phyloP scores from a whole-genome alignment of 53 echinoderm and acorn worm species.

The Echinometra lucunter region DNA sequence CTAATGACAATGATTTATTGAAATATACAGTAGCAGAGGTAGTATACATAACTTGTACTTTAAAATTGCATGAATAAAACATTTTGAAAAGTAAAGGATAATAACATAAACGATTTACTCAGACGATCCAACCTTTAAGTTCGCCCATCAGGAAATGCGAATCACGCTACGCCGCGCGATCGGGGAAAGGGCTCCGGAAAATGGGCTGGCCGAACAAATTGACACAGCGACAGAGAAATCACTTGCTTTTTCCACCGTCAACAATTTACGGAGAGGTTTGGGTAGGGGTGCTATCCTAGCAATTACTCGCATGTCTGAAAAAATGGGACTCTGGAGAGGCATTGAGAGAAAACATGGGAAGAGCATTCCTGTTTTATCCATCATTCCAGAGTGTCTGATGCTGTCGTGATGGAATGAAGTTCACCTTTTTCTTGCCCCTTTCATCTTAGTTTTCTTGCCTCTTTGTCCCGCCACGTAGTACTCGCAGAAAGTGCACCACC shows the following conservation, averaged over 20 bases:
- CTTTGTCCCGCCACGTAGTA: not conserved
- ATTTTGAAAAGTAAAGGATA: not conserved
- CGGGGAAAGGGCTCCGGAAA: not conserved
- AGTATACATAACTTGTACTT: not conserved
- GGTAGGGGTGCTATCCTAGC: not conserved
- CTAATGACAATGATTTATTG: too few relatives aligned
- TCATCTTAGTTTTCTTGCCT: not conserved
- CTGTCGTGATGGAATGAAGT: not conserved
- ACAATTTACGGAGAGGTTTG: slow-evolving; percentile 34
- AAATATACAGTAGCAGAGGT: too few relatives aligned
- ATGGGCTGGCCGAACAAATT: slow-evolving; percentile 38
- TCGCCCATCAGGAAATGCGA: not conserved
- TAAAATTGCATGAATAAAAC: not conserved
- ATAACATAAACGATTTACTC: not conserved
- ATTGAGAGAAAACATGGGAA: not conserved
- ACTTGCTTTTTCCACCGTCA: slow-evolving; percentile 10
- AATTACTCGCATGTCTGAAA: not conserved
- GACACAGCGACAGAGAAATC: slow-evolving; percentile 36
- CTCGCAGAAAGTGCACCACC: not conserved
- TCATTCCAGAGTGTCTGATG: not conserved
- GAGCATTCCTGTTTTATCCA: not conserved
- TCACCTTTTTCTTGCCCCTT: not conserved
- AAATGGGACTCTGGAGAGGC: not conserved
- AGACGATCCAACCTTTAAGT: not conserved
- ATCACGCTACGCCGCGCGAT: not conserved